These are phyloP conservation scores for Cerastoderma edule DNA, from an alignment of 2,888 invertebrate genomes.

Conservation along the genomic window DNA sequence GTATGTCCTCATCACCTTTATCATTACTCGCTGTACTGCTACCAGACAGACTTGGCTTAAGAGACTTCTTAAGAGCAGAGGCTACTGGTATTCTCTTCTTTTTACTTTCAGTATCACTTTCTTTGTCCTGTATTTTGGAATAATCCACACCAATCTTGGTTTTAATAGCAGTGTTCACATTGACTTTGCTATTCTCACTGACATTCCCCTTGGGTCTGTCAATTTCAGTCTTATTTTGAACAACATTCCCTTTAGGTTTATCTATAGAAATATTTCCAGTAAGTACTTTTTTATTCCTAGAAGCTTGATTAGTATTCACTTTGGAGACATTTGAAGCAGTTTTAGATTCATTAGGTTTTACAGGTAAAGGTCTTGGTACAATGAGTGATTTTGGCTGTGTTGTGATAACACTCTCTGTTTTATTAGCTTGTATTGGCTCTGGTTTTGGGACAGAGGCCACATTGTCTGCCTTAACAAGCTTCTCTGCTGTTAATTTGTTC, in stretches of 20 bases:
- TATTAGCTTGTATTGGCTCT: neutral
- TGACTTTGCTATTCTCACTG: no score
- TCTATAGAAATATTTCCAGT: no score
- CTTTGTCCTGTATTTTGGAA: constrained; percentile 61
- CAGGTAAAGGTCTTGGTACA: constrained; percentile 48
- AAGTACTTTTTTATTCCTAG: no score
- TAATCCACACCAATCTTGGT: constrained; percentile 73
- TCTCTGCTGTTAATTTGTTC: no score
- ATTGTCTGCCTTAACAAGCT: no score
- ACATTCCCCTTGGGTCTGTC: no score
- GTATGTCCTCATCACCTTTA: constrained; percentile 73
- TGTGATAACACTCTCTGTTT: constrained; percentile 29
- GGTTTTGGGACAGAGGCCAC: no score
- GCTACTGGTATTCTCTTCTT: constrained; percentile 77
- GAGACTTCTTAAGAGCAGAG: constrained; percentile 58
- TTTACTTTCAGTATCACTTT: constrained; percentile 56
- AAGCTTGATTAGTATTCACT: constrained; percentile 11
- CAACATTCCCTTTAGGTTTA: no score
- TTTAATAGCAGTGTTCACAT: constrained; percentile 27
- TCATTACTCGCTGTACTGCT: constrained; percentile 59
- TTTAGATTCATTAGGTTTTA: constrained; percentile 23
- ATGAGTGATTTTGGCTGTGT: constrained; percentile 32
- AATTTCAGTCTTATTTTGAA: no score
- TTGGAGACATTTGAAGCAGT: neutral
- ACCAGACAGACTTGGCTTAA: constrained; percentile 56